Evolutionary conservation across 2,797 vertebrate species (phyloP), one percentile per base, ranked within the genome.

Genomic region (Enteromius fasciolatus): DNA sequence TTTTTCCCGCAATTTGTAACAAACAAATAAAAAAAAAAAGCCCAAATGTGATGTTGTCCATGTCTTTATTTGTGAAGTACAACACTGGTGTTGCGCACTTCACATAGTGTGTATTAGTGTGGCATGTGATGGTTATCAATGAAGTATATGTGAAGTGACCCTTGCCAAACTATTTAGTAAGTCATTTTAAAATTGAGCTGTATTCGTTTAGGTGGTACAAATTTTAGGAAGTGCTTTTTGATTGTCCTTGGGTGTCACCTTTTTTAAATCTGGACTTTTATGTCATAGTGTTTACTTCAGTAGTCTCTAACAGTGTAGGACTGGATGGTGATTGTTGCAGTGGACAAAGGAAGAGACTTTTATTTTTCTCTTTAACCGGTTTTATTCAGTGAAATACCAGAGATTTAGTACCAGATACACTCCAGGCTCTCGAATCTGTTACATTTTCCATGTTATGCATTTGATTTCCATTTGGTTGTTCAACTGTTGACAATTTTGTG

Each of bases 1-100:
- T 87, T 94, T 80, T 85, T 89, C 28, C 61, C 15, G 9, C 75
- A 78, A 90, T 90, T 91, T 91, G 93, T 94, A 93, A 92, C 86
- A 93, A 93, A 94, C 48, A 80, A 94, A 95, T 93, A 94, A 95
- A 94, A 91, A n/a, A 77, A 63, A 92, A 79, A 12, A n/a, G n/a
- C 57, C 90, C 50, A 46, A 64, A 68, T 80, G 5, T 61, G 18
- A 3, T 66, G 36, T 10, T 2, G 72, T 28, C 31, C 2, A 14
- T 12, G 63, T 75, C n/a, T n/a, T 84, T 63, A 48, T 77, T 74
- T 52, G 4, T 28, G 1, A 5, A 12, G 33, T 28, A 18, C 11
- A 31, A 11, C 2, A 44, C 2, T 31, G 41, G 10, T 33, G 5
- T 39, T 52, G 2, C 12, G 23, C 18, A n/a, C 12, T 17, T 50